Evolutionary conservation across 2,113 vertebrate species (phyloP), one percentile per base, ranked within the genome.

Genomic region (Felis catus): DNA sequence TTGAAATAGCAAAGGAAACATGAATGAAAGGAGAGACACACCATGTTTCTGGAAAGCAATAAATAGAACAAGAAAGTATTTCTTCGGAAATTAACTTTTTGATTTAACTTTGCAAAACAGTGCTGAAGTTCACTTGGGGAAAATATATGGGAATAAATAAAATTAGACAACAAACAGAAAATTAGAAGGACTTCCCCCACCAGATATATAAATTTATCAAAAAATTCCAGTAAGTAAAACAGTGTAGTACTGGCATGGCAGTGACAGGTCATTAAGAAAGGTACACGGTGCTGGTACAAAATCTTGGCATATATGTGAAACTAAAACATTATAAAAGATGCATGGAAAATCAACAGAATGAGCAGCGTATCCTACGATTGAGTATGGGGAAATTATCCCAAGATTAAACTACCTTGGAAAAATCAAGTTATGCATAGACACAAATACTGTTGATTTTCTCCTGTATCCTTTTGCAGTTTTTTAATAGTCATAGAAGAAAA

Each of bases 61-160:
- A 68, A 31, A 53, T 79, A 80, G 36, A 36, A 27, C 4, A 55
- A n/a, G 45, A 93, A 89, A 25, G 29, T 85, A 29, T 61, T 89
- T 96, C 74, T 89, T 91, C 45, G 73, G 23, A 88, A 93, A 68
- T 79, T 79, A 33, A 39, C 31, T 74, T 74, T 89, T 93, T 90
- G 27, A 51, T 76, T 94, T 55, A 70, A 39, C 27, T 58, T 96
- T 85, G 55, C 12, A 65, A 88, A 87, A 92, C 13, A 92, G 45
- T 76, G 25, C 23, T 95, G 29, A 88, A 41, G 19, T 92, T 96
- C 61, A 92, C 31, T 63, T 92, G 51, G 55, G 55, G 45, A 63
- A 95, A 63, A 53, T 76, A 66, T n/a, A 82, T 68, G 53, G 91
- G 91, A 94, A 94, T 80, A 65, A 89, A 71, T 78, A 86, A 88